Evolutionary conservation across 2,888 invertebrate genomes (phyloP), one percentile per base, ranked within the genome.

Genomic region (Drosophila austrosaltans): DNA sequence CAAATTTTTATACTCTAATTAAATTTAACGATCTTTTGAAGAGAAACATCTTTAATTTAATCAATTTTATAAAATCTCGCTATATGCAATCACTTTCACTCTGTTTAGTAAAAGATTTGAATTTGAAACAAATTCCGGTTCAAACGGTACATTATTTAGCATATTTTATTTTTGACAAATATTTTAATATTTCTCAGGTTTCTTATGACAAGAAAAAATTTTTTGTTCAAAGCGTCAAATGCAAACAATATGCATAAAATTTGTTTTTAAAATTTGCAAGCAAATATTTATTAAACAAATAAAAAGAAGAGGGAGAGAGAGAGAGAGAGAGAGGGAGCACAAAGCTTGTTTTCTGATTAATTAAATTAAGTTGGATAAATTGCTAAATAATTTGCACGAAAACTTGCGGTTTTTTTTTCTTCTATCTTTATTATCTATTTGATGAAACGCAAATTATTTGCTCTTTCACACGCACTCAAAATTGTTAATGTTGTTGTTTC

Each of bases 341-440:
- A 6, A 5, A 20, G 20, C 44, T 48, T 48, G 3, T 48, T 48
- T 48, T 20, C 8, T 20, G 20, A 48, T 48, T 48, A 48, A 48
- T 48, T 48, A 40, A 59, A 59, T n/a, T n/a, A 28, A 22, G 10
- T 40, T 58, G 58, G 12, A 59, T 40, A 59, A 59, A 59, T 28
- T 30, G 30, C 6, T 16, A 53, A 53, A 28, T 40, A 58, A 12
- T 58, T 40, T 57, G 57, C 57, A 57, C 39, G 20, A 57, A 57
- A 6, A 36, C 20, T 36, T 57, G 25, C 53, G 3, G 53, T 36
- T 22, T 32, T 32, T 32, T 32, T 32, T 32, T 32, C 5, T 32
- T 32, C 5, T 6, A 32, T 32, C 6, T 7, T 48, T 8, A 20
- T 48, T 48, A n/a, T 42, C 42, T 40, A 2, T 40, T 40, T 40